Conservation (phyloP, 2,888 invertebrate genomes). For the Spicauda simplicius region DNA sequence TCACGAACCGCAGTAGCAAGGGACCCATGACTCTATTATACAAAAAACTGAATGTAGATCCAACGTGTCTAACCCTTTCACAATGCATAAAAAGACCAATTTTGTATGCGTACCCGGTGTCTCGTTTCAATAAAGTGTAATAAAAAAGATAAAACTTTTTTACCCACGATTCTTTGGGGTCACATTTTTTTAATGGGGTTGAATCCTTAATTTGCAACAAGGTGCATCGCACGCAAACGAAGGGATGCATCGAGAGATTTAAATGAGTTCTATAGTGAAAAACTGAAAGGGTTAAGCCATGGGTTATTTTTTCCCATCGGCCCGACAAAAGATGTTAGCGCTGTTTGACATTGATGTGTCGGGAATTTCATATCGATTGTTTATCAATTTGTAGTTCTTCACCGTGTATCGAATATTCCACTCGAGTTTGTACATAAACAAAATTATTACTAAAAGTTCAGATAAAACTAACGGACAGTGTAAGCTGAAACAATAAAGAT, state of each 20-base stretch:
- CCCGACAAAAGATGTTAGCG: conserved; percentile 68
- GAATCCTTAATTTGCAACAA: conserved; percentile 85
- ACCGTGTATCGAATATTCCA: conserved; percentile 11
- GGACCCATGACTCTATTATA: conserved; percentile 48
- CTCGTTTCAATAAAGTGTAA: conserved; percentile 82
- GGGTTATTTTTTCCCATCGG: conserved; percentile 71
- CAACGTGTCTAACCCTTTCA: conserved; percentile 50
- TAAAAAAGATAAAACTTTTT: conserved; percentile 78
- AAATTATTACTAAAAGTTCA: neutral
- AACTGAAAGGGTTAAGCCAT: conserved; percentile 61
- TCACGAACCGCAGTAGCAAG: conserved; percentile 71
- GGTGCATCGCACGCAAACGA: conserved; percentile 73
- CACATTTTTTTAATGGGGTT: conserved; percentile 71
- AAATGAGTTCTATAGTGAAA: conserved; percentile 78
- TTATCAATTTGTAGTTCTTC: conserved; percentile 48
- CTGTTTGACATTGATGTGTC: conserved; percentile 73
- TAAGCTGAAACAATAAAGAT: too few species aligned
- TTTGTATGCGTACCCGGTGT: conserved; percentile 82
- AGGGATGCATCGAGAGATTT: conserved; percentile 72
- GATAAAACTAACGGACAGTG: neutral
- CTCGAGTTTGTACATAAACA: conserved; percentile 17
- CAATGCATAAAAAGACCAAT: conserved; percentile 72
- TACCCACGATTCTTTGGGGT: conserved; percentile 83
- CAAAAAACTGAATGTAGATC: conserved; percentile 65
- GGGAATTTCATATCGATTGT: conserved; percentile 55